Conservation (phyloP, 2,888 invertebrate genomes). For the Drosophila dives region DNA sequence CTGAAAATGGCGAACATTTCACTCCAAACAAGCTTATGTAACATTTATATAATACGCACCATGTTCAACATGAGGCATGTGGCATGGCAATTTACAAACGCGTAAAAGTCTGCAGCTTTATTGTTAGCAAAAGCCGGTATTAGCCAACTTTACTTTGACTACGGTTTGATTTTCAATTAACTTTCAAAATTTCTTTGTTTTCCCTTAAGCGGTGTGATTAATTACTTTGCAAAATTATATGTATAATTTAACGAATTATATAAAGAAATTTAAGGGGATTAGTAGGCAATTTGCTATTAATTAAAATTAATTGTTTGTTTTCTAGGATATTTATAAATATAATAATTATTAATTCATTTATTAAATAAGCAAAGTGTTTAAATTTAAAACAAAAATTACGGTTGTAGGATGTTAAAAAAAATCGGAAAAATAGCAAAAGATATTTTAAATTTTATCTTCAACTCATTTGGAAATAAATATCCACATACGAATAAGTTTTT, state of each 20-base stretch:
- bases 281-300: not conserved
- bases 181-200: slow-evolving; percentile 4
- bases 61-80: not conserved
- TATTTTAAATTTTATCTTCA: not conserved
- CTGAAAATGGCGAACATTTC: slow-evolving; percentile 24
- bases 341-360: not conserved
- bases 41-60: slow-evolving; percentile 2
- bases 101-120: not conserved
- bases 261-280: not conserved
- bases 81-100: not conserved
- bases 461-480: not conserved
- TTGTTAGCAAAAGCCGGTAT: not conserved
- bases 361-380: not conserved
- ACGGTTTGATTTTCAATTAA: slow-evolving; percentile 31
- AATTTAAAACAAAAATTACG: not conserved
- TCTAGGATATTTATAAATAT: not conserved
- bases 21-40: slow-evolving; percentile 30
- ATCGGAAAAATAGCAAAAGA: too few relatives aligned
- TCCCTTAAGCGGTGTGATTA: slow-evolving; percentile 1
- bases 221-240: slow-evolving; percentile 16
- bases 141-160: not conserved
- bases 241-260: not conserved
- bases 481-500: not conserved
- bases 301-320: not conserved
- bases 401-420: not conserved